Evolutionary conservation across 1,140 invertebrate species (phyloP).

Genomic region (Eupristina koningsbergeri): DNA sequence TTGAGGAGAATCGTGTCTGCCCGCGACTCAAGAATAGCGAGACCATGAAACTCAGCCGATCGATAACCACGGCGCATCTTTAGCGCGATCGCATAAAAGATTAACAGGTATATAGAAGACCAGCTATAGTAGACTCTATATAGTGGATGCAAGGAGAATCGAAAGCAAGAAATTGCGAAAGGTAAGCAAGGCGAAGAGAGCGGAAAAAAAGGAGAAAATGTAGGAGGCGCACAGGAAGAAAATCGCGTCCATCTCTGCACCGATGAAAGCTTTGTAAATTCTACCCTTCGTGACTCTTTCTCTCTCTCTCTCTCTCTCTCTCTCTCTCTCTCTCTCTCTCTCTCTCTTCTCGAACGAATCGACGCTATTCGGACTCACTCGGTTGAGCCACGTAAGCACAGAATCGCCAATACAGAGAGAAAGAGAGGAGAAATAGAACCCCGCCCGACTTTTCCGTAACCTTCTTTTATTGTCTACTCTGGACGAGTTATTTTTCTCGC

Average conservation of each 20-base stretch:
- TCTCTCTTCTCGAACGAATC: not conserved
- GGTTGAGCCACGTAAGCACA: conserved; percentile 72
- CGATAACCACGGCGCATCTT: not conserved
- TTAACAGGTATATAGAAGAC: not conserved
- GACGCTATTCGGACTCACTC: conserved; percentile 69
- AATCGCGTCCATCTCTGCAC: too few species aligned
- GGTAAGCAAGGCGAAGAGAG: too few species aligned
- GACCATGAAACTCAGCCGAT: not conserved
- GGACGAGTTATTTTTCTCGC: not conserved
- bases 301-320: too few species aligned
- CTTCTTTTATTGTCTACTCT: conserved; percentile 14
- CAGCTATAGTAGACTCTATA: too few species aligned
- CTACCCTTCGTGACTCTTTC: too few species aligned
- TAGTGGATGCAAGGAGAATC: not conserved
- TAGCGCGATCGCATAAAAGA: conserved; percentile 16
- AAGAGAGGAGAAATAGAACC: not conserved
- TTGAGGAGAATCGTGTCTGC: too few species aligned
- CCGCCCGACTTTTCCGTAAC: not conserved
- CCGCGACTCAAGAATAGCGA: conserved; percentile 1
- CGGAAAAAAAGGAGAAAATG: too few species aligned
- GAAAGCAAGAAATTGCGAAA: not conserved
- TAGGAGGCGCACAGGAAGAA: not conserved
- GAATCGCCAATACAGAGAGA: not conserved
- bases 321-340: too few species aligned
- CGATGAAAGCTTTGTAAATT: not conserved